These are phyloP conservation scores for Diloba caeruleocephala DNA, from an alignment of 2,888 invertebrate genomes.

Conservation along the genomic window DNA sequence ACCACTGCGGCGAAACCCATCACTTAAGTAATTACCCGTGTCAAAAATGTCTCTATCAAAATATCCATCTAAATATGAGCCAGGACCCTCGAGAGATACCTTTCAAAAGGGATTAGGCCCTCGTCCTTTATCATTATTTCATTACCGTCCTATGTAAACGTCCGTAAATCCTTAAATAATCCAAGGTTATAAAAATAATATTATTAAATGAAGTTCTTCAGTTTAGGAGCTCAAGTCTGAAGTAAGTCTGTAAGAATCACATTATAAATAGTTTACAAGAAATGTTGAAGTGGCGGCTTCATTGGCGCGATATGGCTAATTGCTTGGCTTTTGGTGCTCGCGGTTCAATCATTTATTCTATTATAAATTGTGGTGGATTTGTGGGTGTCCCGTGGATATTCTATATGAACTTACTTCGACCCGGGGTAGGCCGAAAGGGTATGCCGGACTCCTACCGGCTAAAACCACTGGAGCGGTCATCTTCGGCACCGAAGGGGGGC, in stretches of 20 bases:
- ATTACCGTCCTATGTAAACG: slow-evolving; percentile 36
- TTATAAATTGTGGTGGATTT: too few relatives aligned
- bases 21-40: slow-evolving; percentile 21
- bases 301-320: too few relatives aligned
- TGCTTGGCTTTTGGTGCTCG: too few relatives aligned
- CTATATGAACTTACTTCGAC: too few relatives aligned
- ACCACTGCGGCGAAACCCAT: slow-evolving; percentile 9
- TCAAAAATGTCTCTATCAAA: slow-evolving; percentile 33
- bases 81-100: slow-evolving; percentile 32
- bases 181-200: slow-evolving; percentile 31
- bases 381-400: too few relatives aligned
- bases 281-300: too few relatives aligned
- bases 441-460: too few relatives aligned
- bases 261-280: background rate
- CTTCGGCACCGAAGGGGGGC: too few relatives aligned
- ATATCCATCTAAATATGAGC: slow-evolving; percentile 26
- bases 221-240: slow-evolving; percentile 8
- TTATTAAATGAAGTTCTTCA: slow-evolving; percentile 2
- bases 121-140: slow-evolving; percentile 39
- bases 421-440: too few relatives aligned
- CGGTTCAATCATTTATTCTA: too few relatives aligned
- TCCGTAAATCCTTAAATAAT: slow-evolving; percentile 12
- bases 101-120: slow-evolving; percentile 46
- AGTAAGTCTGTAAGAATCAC: background rate
- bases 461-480: too few relatives aligned